Evolutionary conservation across 2,113 vertebrate species (phyloP).

Genomic region (Pangasianodon gigas): DNA sequence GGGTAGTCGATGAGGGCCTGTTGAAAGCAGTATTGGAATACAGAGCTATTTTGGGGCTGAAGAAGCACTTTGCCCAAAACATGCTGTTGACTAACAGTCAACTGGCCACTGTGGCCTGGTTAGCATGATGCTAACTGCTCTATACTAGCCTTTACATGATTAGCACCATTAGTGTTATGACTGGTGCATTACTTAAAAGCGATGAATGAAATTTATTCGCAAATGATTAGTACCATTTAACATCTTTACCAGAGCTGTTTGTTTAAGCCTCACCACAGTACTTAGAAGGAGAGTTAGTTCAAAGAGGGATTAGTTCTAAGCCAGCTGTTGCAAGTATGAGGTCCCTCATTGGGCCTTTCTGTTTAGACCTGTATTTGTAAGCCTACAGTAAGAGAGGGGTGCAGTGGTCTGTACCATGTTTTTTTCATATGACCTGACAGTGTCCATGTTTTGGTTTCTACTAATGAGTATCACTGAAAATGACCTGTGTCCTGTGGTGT

Average conservation of each 20-base stretch:
- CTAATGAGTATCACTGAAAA: neutral
- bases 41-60: neutral
- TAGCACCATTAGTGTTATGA: neutral
- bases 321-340: neutral
- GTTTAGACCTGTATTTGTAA: neutral
- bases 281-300: neutral
- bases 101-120: constrained; percentile 6
- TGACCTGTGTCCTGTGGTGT: constrained; percentile 5
- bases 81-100: neutral
- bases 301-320: neutral
- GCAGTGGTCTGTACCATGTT: neutral
- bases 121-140: constrained; percentile 24
- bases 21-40: neutral
- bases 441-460: neutral
- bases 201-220: constrained; percentile 3
- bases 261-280: neutral
- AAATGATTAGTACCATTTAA: neutral
- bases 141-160: constrained; percentile 15
- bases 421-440: neutral
- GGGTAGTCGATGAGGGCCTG: neutral
- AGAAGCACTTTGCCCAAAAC: neutral
- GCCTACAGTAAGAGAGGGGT: neutral
- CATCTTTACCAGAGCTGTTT: neutral
- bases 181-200: constrained; percentile 33
- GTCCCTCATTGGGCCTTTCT: neutral